A percentile compares a stretch with the other conserved stretches of the same genome.
These are phyloP conservation scores for Tetragnatha montana DNA, from an alignment of 2,888 invertebrate species.

Conservation along the genomic window DNA sequence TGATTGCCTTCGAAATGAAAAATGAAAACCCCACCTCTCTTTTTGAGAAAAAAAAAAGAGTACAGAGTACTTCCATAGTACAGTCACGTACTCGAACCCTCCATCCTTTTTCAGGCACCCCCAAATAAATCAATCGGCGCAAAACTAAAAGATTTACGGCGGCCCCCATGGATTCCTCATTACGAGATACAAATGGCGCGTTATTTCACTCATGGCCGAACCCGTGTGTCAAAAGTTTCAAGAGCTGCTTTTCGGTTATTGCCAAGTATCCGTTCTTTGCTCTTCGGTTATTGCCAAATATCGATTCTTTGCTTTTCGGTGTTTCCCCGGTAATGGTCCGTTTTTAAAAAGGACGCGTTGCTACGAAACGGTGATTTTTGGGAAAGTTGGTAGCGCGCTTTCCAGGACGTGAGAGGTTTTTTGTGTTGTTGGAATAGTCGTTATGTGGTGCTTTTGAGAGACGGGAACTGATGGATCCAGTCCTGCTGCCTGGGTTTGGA, in stretches of 20 bases:
- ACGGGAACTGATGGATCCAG: not conserved
- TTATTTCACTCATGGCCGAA: conserved; percentile 63
- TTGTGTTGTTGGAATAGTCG: conserved; percentile 5
- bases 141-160: conserved; percentile 41
- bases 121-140: conserved; percentile 10
- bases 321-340: conserved; percentile 18
- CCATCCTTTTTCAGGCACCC: conserved; percentile 22
- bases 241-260: conserved; percentile 59
- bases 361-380: conserved; percentile 40
- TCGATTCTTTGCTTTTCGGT: conserved; percentile 15
- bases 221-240: conserved; percentile 59
- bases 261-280: conserved; percentile 28
- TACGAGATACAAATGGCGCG: conserved; percentile 55
- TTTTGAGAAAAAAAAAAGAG: not conserved
- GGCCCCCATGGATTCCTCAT: conserved; percentile 55
- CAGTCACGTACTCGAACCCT: conserved; percentile 51
- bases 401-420: conserved; percentile 9
- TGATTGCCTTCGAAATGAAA: not conserved
- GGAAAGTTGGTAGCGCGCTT: conserved; percentile 16
- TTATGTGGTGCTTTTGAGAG: not conserved
- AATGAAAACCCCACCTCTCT: not conserved
- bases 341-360: conserved; percentile 40
- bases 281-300: conserved; percentile 23
- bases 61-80: conserved; percentile 11
- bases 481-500: no score